Conservation (phyloP, 2,797 vertebrate species). For the Anas bahamensis region DNA sequence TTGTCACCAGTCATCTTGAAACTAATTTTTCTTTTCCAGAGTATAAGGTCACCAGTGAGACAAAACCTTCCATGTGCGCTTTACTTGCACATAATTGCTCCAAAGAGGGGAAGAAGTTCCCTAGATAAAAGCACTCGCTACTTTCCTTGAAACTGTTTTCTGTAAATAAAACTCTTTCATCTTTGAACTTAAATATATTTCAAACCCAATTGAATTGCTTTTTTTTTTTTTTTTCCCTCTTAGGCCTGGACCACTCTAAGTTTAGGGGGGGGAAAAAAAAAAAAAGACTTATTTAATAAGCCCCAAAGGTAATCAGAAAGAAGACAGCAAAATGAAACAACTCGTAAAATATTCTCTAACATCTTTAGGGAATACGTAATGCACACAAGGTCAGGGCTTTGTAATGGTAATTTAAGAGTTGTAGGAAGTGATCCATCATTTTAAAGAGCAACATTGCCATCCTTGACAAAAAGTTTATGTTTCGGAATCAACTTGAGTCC, state of each 20-base stretch:
- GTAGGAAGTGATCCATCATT: conserved; percentile 84
- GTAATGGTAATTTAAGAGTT: conserved; percentile 87
- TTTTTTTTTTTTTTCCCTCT: conserved; percentile 36
- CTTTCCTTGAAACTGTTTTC: conserved; percentile 76
- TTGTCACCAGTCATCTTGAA: conserved; percentile 57
- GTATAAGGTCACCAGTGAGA: conserved; percentile 20
- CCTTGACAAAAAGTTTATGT: conserved; percentile 79
- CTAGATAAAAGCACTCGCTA: conserved; percentile 72
- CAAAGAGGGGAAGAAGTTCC: conserved; percentile 48
- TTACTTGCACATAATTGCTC: conserved; percentile 41
- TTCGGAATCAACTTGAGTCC: conserved; percentile 69
- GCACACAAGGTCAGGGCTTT: conserved; percentile 83
- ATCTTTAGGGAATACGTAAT: conserved; percentile 83
- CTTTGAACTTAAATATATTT: conserved; percentile 81
- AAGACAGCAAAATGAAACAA: conserved; percentile 84
- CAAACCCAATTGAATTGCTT: conserved; percentile 55
- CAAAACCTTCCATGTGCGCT: conserved; percentile 43
- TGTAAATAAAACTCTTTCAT: conserved; percentile 81
- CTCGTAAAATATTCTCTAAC: conserved; percentile 81
- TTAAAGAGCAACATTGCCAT: conserved; percentile 79
- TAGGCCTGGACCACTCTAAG: conserved; percentile 56
- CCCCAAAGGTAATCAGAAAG: conserved; percentile 79
- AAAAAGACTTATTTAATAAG: conserved; percentile 80
- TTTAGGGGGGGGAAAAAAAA: conserved; percentile 54
- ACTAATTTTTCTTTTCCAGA: conserved; percentile 44